Conservation (phyloP, 2,888 invertebrate species). For the Protula sp. region DNA sequence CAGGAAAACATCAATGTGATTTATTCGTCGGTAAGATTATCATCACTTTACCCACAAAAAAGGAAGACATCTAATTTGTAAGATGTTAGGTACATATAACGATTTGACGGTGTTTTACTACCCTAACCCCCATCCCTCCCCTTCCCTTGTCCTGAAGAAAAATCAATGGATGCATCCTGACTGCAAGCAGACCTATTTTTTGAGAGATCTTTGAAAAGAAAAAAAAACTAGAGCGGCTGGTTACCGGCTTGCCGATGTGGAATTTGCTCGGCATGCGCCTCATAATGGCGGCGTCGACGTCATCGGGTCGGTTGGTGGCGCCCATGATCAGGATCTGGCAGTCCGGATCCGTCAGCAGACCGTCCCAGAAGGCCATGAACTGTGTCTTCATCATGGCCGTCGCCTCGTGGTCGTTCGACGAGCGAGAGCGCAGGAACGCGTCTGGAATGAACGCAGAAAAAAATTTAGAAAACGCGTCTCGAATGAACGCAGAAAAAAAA, state of each 20-base stretch:
- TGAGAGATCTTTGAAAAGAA: not conserved
- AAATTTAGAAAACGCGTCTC: too few relatives aligned
- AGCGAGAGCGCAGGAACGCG: constrained; percentile 86
- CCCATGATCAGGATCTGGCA: constrained; percentile 74
- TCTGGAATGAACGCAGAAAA: constrained; percentile 66
- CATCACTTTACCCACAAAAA: too few relatives aligned
- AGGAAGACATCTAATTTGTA: too few relatives aligned
- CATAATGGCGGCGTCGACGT: constrained; percentile 89
- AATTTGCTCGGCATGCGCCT: constrained; percentile 81
- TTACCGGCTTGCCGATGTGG: constrained; percentile 43
- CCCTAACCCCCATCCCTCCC: too few relatives aligned
- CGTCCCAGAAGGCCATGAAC: constrained; percentile 99
- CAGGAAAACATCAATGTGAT: constrained; percentile 6
- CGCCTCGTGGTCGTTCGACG: constrained; percentile 90
- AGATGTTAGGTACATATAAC: too few relatives aligned
- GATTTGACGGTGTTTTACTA: too few relatives aligned
- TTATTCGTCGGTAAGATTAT: too few relatives aligned
- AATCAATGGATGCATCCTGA: too few relatives aligned
- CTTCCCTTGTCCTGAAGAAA: too few relatives aligned
- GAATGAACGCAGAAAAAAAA: too few relatives aligned
- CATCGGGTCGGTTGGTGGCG: constrained; percentile 94
- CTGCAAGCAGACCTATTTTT: not conserved
- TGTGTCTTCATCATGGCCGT: constrained; percentile 99
- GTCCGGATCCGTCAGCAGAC: constrained; percentile 76
- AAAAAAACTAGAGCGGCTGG: too few relatives aligned